Conservation (phyloP, 2,888 invertebrate species). For the Schizaphis graminum region DNA sequence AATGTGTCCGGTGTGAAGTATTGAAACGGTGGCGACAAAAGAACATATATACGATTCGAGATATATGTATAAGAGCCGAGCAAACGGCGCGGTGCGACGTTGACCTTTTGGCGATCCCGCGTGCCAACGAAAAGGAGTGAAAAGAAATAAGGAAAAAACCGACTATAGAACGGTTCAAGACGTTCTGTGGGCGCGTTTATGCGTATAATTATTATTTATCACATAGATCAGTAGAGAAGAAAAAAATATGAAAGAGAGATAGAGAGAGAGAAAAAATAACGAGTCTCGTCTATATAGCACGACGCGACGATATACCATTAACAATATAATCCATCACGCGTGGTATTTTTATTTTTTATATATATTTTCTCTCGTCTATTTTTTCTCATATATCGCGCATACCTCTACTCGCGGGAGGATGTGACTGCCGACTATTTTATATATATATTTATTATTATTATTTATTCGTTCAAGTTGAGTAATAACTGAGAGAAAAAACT, state of each 20-base stretch:
- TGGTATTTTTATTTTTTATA: conserved; percentile 2
- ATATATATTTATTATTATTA: neutral
- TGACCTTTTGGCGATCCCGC: neutral
- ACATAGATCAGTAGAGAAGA: neutral
- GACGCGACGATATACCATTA: conserved; percentile 23
- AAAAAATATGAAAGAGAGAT: neutral
- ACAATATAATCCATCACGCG: conserved; percentile 56
- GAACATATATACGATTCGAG: neutral
- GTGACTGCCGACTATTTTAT: neutral
- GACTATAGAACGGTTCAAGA: neutral
- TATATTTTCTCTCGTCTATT: conserved; percentile 4
- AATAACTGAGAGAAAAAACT: neutral
- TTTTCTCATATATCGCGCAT: neutral
- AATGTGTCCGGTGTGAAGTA: neutral
- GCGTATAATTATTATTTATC: conserved; percentile 59
- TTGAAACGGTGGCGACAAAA: neutral
- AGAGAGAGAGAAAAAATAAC: conserved; percentile 21
- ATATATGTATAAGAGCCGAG: neutral
- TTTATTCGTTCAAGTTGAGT: neutral
- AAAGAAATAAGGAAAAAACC: neutral
- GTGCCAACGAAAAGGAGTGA: neutral
- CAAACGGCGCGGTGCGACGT: neutral
- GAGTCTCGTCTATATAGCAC: conserved; percentile 16
- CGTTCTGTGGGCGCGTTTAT: conserved; percentile 42
- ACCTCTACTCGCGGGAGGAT: neutral